Conservation (phyloP, 2,113 vertebrate genomes). For the Phaetusa simplex region DNA sequence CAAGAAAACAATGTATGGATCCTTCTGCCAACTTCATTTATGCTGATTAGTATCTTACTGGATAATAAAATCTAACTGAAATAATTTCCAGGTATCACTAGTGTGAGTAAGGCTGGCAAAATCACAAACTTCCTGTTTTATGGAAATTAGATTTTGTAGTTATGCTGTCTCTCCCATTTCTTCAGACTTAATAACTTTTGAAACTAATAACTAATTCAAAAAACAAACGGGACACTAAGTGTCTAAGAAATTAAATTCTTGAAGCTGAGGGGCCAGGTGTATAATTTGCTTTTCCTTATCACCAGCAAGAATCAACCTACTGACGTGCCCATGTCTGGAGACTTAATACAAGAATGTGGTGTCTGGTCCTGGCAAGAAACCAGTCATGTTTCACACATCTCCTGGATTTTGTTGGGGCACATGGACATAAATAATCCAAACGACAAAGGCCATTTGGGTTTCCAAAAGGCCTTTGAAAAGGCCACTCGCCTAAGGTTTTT, state of each 20-base stretch:
- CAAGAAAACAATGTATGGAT: neutral
- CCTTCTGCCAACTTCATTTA: neutral
- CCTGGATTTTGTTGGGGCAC: neutral
- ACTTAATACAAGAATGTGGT: neutral
- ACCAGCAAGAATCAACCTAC: neutral
- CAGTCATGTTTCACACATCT: neutral
- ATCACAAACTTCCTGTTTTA: neutral
- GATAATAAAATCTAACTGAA: neutral
- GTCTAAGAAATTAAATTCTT: neutral
- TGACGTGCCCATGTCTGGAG: neutral
- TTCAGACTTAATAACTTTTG: neutral
- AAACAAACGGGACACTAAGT: neutral
- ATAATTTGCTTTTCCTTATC: neutral
- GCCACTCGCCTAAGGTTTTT: neutral
- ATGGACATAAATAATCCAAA: neutral
- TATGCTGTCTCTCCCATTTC: neutral
- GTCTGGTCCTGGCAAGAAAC: neutral
- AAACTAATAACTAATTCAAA: constrained; percentile 9
- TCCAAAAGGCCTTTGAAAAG: neutral
- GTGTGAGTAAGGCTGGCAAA: neutral
- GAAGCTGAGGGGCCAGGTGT: neutral
- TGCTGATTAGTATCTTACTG: neutral
- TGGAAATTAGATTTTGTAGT: neutral
- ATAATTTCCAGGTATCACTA: neutral
- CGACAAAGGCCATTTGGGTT: neutral